These are phyloP conservation scores for Panagrolaimus sp. DNA, from an alignment of 1,140 invertebrate species.

Conservation along the genomic window DNA sequence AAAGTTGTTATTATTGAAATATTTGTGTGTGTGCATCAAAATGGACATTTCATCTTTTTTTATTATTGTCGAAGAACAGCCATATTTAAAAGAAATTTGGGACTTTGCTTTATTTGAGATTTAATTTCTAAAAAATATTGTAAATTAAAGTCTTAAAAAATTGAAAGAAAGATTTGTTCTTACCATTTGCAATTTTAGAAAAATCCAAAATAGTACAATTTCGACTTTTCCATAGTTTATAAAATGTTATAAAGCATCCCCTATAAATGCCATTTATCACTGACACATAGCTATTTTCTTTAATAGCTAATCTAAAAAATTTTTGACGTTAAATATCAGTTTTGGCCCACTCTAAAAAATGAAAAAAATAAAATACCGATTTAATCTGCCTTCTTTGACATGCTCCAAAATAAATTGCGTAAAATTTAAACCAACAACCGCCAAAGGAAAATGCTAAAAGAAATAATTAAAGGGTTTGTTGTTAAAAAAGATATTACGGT, in stretches of 20 bases:
- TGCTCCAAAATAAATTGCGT: conserved; percentile 16
- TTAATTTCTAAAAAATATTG: conserved; percentile 23
- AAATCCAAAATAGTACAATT: conserved; percentile 29
- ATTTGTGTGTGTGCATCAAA: too few relatives aligned
- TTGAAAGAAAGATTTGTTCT: background rate
- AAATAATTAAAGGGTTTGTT: background rate
- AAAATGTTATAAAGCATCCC: conserved; percentile 23
- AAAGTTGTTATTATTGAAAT: too few relatives aligned
- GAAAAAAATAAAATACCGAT: background rate
- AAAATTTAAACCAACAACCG: conserved; percentile 21
- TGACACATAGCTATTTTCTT: conserved; percentile 26
- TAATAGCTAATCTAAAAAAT: conserved; percentile 18
- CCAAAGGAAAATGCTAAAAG: conserved; percentile 16
- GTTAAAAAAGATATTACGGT: background rate
- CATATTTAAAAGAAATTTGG: conserved; percentile 30
- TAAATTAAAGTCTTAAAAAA: background rate
- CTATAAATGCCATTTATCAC: conserved; percentile 27
- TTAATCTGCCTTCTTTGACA: conserved; percentile 17
- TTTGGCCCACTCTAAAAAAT: background rate
- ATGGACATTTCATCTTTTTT: background rate
- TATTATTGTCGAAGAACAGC: conserved; percentile 14
- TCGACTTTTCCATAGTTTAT: conserved; percentile 21
- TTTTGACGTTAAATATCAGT: background rate
- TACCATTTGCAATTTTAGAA: conserved; percentile 17
- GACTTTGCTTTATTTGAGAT: conserved; percentile 11